Conservation (phyloP, 2,888 invertebrate genomes). For the Thymelicus sylvestris region DNA sequence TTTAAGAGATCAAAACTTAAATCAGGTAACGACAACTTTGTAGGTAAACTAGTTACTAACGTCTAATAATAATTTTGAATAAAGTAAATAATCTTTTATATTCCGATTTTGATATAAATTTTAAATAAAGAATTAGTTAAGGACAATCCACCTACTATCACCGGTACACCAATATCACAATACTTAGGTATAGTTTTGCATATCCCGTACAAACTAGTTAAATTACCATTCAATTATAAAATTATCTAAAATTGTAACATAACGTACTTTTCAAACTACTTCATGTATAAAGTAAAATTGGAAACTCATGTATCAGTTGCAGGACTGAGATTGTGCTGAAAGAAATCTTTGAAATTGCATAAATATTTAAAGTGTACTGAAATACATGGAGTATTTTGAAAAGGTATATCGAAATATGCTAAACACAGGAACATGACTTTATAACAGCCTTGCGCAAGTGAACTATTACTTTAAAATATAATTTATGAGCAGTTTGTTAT, state of each 20-base stretch:
- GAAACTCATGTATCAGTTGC: background rate
- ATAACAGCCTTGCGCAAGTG: constrained; percentile 3
- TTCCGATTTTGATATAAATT: background rate
- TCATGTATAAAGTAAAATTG: background rate
- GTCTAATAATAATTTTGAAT: constrained; percentile 42
- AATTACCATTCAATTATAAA: constrained; percentile 33
- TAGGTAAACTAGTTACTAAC: constrained; percentile 43
- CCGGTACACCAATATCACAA: constrained; percentile 69
- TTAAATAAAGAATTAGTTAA: constrained; percentile 49
- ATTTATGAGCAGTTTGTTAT: constrained; percentile 20
- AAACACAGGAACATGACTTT: constrained; percentile 10
- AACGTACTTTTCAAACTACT: constrained; percentile 10
- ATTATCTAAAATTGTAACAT: constrained; percentile 26
- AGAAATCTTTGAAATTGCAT: background rate
- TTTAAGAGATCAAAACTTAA: constrained; percentile 81
- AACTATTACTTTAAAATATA: background rate
- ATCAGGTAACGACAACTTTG: constrained; percentile 75
- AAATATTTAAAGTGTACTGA: too few relatives aligned
- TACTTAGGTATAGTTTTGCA: constrained; percentile 37
- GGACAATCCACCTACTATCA: constrained; percentile 61
- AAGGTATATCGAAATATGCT: constrained; percentile 7
- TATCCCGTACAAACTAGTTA: constrained; percentile 41
- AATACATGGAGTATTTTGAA: constrained; percentile 1
- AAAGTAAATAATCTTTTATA: constrained; percentile 43
- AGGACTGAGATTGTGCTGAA: background rate